Conservation (phyloP, 2,113 vertebrate genomes). For the Girardinichthys multiradiatus region DNA sequence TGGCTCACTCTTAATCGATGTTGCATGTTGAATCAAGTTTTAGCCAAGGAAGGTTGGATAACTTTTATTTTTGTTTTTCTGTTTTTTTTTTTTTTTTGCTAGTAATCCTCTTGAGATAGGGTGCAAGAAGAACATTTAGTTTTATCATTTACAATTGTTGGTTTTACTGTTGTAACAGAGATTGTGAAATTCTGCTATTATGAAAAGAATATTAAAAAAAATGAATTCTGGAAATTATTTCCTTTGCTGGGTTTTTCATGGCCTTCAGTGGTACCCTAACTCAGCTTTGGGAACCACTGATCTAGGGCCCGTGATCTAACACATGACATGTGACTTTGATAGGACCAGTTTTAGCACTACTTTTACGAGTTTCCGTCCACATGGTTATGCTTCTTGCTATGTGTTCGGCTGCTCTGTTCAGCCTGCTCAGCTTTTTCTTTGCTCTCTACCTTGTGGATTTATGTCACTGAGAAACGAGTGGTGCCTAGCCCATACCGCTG, state of each 20-base stretch:
- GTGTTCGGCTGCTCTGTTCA: slow-evolving; percentile 27
- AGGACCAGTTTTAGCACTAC: not conserved
- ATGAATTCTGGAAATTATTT: not conserved
- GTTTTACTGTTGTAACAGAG: not conserved
- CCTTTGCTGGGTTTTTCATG: not conserved
- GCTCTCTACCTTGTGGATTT: slow-evolving; percentile 50
- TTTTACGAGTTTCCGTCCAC: slow-evolving; percentile 9
- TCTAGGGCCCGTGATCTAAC: slow-evolving; percentile 17
- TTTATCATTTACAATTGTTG: not conserved
- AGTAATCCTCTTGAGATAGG: too few species aligned
- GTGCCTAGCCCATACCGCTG: slow-evolving; percentile 58
- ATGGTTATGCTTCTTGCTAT: not conserved
- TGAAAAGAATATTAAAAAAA: not conserved
- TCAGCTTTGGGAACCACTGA: too few species aligned
- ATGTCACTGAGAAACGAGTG: slow-evolving; percentile 63
- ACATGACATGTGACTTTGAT: slow-evolving; percentile 19
- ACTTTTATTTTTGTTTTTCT: too few species aligned
- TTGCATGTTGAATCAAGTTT: too few species aligned
- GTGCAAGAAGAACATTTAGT: too few species aligned
- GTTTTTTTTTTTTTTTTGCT: too few species aligned
- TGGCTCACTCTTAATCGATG: too few species aligned
- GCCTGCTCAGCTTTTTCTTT: slow-evolving; percentile 34
- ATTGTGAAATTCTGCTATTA: not conserved
- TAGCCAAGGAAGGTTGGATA: too few species aligned
- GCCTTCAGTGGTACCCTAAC: too few species aligned